Evolutionary conservation across 2,888 invertebrate species (phyloP), one percentile per base, ranked within the genome.

Genomic region (Trissoscelio sp.): DNA sequence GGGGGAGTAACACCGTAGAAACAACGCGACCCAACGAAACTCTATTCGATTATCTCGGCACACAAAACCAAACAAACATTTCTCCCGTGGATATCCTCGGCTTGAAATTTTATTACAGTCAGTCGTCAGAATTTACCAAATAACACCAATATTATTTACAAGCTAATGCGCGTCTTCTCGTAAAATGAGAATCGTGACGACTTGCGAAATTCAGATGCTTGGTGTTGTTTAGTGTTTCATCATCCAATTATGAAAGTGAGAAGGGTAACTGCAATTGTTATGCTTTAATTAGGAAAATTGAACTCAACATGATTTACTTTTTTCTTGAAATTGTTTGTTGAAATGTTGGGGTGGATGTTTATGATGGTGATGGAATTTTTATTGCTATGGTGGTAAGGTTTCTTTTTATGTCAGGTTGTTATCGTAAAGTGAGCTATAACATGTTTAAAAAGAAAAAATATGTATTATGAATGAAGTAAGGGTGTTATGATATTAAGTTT

Each of bases 11-110:
- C 58, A 11, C 57, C 37, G 55, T 37, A 12, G 72, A 48, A 34
- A 44, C 44, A 69, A 28, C 24, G 51, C 22, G 16, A 28, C 16
- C 37, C 18, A 37, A 44, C 18, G 46, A 70, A 48, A 37, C 46
- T 58, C 39, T 34, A 62, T 53, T 72, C 72, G 72, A 72, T 72
- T 72, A 72, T 72, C 62, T 46, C 34, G 34, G 44, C 46, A 57
- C 69, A 57, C 69, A 18, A 46, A 55, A 57, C 42, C 9, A 53
- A 62, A 62, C 62, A 31, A 62, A 62, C 51, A 62, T 70, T 57
- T 46, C 46, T 37, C n/a, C 22, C 16, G 24, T 9, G 46, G 22
- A 57, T 46, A 46, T 16, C n/a, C n/a, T 7, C 70, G 28, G 51
- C 14, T 31, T 28, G 1, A 42, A 51, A 51, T 53, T 72, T 42